These are phyloP conservation scores for Anguilla anguilla DNA, from an alignment of 2,797 vertebrate genomes.

Conservation along the genomic window DNA sequence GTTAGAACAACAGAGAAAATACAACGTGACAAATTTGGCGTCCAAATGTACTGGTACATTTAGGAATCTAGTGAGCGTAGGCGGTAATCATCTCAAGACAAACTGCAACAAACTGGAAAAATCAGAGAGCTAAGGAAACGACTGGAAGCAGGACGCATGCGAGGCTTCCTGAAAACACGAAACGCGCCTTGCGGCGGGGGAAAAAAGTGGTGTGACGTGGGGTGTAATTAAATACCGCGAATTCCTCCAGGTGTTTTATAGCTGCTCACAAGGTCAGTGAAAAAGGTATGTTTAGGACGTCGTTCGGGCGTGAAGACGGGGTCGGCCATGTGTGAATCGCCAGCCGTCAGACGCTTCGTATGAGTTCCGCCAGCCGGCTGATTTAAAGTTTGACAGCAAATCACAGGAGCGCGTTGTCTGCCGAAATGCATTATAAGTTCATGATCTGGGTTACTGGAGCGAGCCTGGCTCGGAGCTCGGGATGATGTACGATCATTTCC, in stretches of 20 bases:
- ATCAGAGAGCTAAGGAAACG: not conserved
- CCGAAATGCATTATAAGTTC: conserved; percentile 60
- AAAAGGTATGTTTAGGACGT: conserved; percentile 70
- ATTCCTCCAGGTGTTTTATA: conserved; percentile 78
- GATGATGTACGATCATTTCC: conserved; percentile 63
- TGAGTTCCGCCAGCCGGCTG: conserved; percentile 49
- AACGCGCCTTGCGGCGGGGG: not conserved
- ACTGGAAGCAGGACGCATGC: not conserved
- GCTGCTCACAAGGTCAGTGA: conserved; percentile 71
- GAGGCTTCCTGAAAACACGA: not conserved
- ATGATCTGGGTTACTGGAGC: conserved; percentile 56
- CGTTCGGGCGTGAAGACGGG: conserved; percentile 65
- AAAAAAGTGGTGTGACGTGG: conserved; percentile 36
- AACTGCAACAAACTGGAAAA: not conserved
- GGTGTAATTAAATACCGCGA: conserved; percentile 72
- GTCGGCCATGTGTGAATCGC: conserved; percentile 38
- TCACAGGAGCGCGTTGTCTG: conserved; percentile 61
- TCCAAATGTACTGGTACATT: not conserved
- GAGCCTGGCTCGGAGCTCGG: conserved; percentile 35
- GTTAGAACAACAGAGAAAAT: not conserved
- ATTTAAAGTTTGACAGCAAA: conserved; percentile 70
- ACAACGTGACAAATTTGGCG: not conserved
- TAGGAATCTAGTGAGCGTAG: not conserved
- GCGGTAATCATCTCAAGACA: not conserved
- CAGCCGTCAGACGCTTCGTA: conserved; percentile 51